Conservation (phyloP, 1,140 invertebrate species). For the Aphaenogaster floridana region DNA sequence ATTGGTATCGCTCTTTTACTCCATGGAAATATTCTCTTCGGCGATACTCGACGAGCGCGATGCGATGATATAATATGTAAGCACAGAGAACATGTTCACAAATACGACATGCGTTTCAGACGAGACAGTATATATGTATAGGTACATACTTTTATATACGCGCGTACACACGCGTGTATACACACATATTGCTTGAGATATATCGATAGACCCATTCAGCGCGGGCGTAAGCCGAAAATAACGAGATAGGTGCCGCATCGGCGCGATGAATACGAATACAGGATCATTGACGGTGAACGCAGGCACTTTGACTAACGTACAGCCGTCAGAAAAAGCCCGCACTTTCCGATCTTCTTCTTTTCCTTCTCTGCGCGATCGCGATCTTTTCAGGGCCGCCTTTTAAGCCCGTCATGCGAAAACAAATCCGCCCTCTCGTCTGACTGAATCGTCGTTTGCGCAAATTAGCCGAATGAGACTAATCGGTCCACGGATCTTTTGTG, state of each 20-base stretch:
- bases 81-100: constrained; percentile 48
- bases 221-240: constrained; percentile 79
- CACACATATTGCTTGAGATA: neutral
- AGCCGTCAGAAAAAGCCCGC: constrained; percentile 26
- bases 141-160: neutral
- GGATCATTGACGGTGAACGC: constrained; percentile 62
- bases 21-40: constrained; percentile 18
- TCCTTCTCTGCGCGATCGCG: neutral
- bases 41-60: constrained; percentile 1
- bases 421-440: constrained; percentile 18
- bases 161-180: neutral
- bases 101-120: constrained; percentile 30
- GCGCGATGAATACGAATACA: constrained; percentile 70
- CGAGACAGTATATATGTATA: neutral
- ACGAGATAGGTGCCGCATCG: constrained; percentile 74
- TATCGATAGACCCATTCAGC: constrained; percentile 65
- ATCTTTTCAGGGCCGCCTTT: constrained; percentile 47
- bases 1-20: neutral
- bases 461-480: constrained; percentile 47
- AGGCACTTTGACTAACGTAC: constrained; percentile 70
- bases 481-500: neutral
- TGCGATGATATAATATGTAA: constrained; percentile 56
- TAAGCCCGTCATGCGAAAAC: neutral
- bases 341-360: constrained; percentile 36
- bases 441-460: constrained; percentile 12